Percentiles rank a stretch among this genome's conserved stretches.
Evolutionary conservation across 2,888 invertebrate genomes (phyloP).

Genomic region (Nemurella pictetii): DNA sequence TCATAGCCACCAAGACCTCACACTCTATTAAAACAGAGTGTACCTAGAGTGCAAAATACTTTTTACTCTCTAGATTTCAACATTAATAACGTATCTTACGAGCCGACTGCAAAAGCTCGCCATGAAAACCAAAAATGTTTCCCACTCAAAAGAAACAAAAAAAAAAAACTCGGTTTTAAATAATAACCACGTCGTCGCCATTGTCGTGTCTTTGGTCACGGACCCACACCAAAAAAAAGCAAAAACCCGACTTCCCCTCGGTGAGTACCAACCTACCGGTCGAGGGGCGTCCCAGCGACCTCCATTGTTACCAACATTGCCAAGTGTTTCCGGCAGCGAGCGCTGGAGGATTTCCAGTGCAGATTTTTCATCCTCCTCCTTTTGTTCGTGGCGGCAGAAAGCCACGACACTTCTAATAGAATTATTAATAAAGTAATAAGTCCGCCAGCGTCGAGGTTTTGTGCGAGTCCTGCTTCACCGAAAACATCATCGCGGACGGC

Average conservation of each 20-base stretch:
- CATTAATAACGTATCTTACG: neutral
- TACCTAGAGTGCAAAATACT: neutral
- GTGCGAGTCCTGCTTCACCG: neutral
- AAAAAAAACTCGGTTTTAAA: neutral
- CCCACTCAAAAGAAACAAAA: neutral
- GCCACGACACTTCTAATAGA: neutral
- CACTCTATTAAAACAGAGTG: neutral
- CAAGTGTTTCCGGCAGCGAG: conserved; percentile 14
- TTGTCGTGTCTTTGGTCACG: neutral
- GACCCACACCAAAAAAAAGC: neutral
- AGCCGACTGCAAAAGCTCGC: neutral
- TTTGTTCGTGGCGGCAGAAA: neutral
- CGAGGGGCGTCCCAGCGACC: neutral
- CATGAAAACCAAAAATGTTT: neutral
- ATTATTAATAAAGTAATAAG: conserved; percentile 23
- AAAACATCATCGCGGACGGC: neutral
- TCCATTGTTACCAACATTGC: conserved; percentile 19
- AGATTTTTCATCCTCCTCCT: conserved; percentile 15
- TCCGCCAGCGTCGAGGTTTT: neutral
- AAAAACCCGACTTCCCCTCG: neutral
- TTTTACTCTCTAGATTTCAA: neutral
- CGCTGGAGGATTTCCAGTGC: neutral
- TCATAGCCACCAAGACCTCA: too few species aligned
- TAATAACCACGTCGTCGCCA: neutral
- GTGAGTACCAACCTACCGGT: conserved; percentile 5